phyloP scores from a whole-genome alignment of 2,113 vertebrate species.

The Archilochus colubris region DNA sequence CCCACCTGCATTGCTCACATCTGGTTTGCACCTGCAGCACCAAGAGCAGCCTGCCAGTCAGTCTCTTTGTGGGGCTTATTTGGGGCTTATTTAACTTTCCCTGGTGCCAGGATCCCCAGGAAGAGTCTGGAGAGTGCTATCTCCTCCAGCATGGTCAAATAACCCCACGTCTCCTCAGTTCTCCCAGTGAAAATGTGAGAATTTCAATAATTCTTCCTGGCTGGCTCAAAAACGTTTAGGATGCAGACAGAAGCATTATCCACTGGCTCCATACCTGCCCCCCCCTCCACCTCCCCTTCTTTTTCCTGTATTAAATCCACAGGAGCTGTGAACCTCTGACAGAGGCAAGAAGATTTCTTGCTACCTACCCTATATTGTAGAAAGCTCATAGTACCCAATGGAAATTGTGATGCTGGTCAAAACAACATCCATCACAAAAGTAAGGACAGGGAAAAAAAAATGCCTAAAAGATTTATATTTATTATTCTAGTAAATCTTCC shows the following conservation, averaged over 20 bases:
- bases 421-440: neutral
- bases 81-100: neutral
- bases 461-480: neutral
- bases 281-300: neutral
- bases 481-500: neutral
- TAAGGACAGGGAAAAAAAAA: neutral
- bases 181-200: neutral
- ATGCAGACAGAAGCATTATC: neutral
- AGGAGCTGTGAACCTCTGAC: neutral
- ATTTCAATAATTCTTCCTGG: neutral
- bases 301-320: neutral
- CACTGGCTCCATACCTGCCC: accelerated
- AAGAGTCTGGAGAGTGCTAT: neutral
- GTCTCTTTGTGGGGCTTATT: neutral
- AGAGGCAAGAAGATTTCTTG: neutral
- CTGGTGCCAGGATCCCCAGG: neutral
- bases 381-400: neutral
- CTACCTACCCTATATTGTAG: neutral
- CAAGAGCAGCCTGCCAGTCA: neutral
- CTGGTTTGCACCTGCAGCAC: neutral
- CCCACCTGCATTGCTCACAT: neutral
- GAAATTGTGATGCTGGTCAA: neutral
- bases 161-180: neutral
- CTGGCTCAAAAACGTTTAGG: neutral
- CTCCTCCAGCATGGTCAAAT: neutral